phyloP scores from a whole-genome alignment of 2,113 vertebrate genomes.

The Festucalex cinctus region DNA sequence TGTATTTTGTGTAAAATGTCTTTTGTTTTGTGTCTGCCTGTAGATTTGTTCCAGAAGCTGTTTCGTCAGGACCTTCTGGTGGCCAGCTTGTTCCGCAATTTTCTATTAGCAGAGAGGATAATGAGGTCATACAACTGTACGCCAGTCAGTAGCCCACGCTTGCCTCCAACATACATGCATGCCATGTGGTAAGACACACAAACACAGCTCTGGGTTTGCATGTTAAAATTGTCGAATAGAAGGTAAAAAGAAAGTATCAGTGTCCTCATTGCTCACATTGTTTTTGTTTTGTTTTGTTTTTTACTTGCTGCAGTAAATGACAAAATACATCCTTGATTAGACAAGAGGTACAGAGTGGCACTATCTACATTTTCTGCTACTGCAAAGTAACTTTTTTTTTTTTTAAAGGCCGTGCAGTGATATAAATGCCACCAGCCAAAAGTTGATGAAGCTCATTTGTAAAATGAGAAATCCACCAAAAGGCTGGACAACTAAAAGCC shows the following conservation, averaged over 20 bases:
- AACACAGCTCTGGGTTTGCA: background rate
- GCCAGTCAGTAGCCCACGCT: slow-evolving; percentile 92
- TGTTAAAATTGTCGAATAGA: background rate
- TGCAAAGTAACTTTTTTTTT: slow-evolving; percentile 14
- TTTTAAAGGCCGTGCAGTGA: slow-evolving; percentile 3
- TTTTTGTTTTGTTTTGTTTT: background rate
- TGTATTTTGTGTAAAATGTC: background rate
- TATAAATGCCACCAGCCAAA: slow-evolving; percentile 10
- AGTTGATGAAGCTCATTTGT: slow-evolving; percentile 14
- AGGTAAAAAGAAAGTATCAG: slow-evolving; percentile 2
- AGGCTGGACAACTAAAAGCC: background rate
- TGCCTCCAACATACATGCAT: slow-evolving; percentile 97
- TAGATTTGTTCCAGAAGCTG: slow-evolving; percentile 98
- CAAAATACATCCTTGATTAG: slow-evolving; percentile 15
- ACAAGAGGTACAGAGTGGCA: background rate
- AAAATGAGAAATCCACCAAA: slow-evolving; percentile 8
- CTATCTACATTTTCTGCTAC: slow-evolving; percentile 14
- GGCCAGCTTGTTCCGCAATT: slow-evolving; percentile 95
- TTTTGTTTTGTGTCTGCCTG: slow-evolving; percentile 14
- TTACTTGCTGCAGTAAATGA: slow-evolving; percentile 2
- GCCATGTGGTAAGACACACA: slow-evolving; percentile 90
- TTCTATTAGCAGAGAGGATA: slow-evolving; percentile 92
- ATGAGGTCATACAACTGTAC: slow-evolving; percentile 99
- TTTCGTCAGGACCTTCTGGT: slow-evolving; percentile 96
- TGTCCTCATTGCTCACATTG: background rate